Evolutionary conservation across 2,888 invertebrate species (phyloP).

Genomic region (Onthophagus sagittarius): DNA sequence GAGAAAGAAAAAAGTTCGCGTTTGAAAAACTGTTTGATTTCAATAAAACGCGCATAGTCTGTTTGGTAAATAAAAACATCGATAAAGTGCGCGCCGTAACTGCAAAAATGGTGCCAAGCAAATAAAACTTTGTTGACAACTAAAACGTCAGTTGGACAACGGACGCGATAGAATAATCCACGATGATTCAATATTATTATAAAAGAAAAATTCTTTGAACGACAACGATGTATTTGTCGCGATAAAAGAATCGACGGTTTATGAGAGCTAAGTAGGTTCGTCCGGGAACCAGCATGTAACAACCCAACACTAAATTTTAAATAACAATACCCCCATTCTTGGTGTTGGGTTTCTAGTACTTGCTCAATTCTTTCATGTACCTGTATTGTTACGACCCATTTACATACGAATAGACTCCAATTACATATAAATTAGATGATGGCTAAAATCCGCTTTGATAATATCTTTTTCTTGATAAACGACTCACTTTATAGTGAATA

Average conservation of each 20-base stretch:
- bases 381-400: conserved; percentile 3
- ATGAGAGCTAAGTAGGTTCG: background rate
- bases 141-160: background rate
- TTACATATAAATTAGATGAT: conserved; percentile 10
- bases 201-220: background rate
- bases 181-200: background rate
- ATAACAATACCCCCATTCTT: conserved; percentile 9
- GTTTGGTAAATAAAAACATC: background rate
- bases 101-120: background rate
- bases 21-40: background rate
- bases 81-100: background rate
- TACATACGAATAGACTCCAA: conserved; percentile 5
- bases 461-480: background rate
- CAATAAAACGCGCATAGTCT: background rate
- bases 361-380: conserved; percentile 11
- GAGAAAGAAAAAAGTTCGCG: background rate
- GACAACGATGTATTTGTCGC: background rate
- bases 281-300: background rate
- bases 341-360: conserved; percentile 5
- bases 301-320: background rate
- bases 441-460: conserved; percentile 5
- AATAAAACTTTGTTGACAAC: background rate
- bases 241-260: background rate
- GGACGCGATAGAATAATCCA: too few species aligned
- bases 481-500: background rate